Percentiles rank a stretch among this genome's conserved stretches.
phyloP scores from a whole-genome alignment of 2,888 invertebrate genomes.

The Omphaloscelis lunosa region DNA sequence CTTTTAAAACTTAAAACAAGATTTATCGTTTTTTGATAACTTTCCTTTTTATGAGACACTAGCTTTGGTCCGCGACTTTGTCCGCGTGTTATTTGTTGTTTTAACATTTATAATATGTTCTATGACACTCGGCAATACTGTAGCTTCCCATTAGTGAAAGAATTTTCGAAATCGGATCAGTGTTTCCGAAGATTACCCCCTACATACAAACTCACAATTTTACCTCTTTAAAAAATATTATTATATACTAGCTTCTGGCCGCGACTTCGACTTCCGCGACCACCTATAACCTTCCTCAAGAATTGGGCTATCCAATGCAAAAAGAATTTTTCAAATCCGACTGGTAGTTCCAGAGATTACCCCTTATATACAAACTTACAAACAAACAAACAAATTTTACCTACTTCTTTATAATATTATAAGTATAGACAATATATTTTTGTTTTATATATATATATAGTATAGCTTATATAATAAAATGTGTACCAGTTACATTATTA shows the following conservation, averaged over 20 bases:
- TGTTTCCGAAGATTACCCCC: neutral
- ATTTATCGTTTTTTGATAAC: neutral
- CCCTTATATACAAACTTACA: neutral
- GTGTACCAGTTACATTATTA: slow-evolving; percentile 7
- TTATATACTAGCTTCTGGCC: neutral
- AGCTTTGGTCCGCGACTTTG: neutral
- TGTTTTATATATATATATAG: too few relatives aligned
- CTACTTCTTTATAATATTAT: neutral
- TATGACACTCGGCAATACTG: neutral
- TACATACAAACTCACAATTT: neutral
- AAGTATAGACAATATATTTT: too few relatives aligned
- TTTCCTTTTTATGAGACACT: neutral
- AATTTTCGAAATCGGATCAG: neutral
- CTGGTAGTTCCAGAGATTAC: neutral
- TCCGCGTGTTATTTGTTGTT: neutral
- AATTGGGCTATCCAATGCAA: too few relatives aligned
- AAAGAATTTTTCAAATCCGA: neutral
- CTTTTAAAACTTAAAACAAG: neutral
- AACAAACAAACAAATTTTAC: too few relatives aligned
- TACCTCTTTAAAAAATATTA: neutral
- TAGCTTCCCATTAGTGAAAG: neutral
- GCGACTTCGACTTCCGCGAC: too few relatives aligned
- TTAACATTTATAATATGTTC: neutral
- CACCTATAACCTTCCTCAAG: too few relatives aligned
- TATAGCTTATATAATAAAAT: neutral